Evolutionary conservation across 2,888 invertebrate species (phyloP), one percentile per base, ranked within the genome.

Genomic region (Hyposoter didymator): DNA sequence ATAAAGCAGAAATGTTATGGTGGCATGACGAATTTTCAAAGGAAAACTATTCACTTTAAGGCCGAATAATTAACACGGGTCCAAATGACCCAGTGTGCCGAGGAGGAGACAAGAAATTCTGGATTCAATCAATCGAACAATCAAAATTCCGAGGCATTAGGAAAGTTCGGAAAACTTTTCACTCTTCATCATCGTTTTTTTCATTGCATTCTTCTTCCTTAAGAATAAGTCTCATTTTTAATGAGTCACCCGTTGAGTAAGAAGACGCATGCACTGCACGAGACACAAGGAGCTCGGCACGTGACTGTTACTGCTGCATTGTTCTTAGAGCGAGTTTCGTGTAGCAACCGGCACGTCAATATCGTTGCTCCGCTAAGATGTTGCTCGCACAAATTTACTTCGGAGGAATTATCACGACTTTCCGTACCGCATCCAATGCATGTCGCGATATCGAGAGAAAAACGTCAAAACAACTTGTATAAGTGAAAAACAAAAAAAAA

Each of bases 251-350:
- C 84, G 84, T 66, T 85, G 78, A 19, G 79, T 47, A 78, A 67
- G 64, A 70, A 82, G 82, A 85, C 74, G 28, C 59, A 43, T 66
- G 78, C 75, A 70, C 78, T 59, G 76, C 84, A 84, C 84, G 84
- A 85, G 86, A 82, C 74, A 80, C 49, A 72, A 75, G 82, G 73
- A 76, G 80, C 80, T 79, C 82, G 85, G 80, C 87, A 87, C 86
- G 86, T 87, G 87, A 87, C 82, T 76, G 80, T 84, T 80, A 82
- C 84, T 64, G 70, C 59, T 75, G 75, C 81, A 75, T 55, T 78
- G 47, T 52, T 64, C 55, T 35, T 67, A 62, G 49, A 35, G 64
- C 49, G 52, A 59, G 28, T 59, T 78, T 43, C 32, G 76, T 47
- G 84, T 78, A 84, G 86, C 82, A 73, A 73, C 49, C 66, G 80